Evolutionary conservation across 2,113 vertebrate genomes (phyloP).

Genomic region (Rhinoderma darwinii): DNA sequence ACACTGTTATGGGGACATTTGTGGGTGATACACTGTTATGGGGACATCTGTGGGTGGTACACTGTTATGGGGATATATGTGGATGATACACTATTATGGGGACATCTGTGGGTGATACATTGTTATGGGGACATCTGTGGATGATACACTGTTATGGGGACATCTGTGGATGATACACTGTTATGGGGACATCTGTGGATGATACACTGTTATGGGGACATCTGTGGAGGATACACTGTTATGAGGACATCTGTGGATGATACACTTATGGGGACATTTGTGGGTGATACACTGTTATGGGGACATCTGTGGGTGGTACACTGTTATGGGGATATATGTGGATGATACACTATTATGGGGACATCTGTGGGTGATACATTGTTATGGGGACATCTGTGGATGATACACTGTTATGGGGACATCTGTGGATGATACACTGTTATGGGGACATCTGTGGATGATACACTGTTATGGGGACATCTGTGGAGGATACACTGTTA

Average conservation of each 20-base stretch:
- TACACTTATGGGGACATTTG: background rate
- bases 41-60: background rate
- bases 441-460: background rate
- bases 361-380: background rate
- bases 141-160: background rate
- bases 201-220: conserved; percentile 1
- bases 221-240: background rate
- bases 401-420: background rate
- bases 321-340: background rate
- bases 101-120: background rate
- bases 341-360: background rate
- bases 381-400: too few relatives aligned
- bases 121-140: background rate
- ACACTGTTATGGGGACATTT: background rate
- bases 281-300: background rate
- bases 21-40: background rate
- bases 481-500: background rate
- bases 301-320: background rate
- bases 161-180: background rate
- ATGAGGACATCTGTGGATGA: background rate
- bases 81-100: background rate
- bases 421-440: background rate
- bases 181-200: background rate
- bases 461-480: background rate
- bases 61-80: background rate